A percentile compares a stretch with the other conserved stretches of the same genome.
These are phyloP conservation scores for Acleris literana DNA, from an alignment of 2,888 invertebrate genomes.

Conservation along the genomic window DNA sequence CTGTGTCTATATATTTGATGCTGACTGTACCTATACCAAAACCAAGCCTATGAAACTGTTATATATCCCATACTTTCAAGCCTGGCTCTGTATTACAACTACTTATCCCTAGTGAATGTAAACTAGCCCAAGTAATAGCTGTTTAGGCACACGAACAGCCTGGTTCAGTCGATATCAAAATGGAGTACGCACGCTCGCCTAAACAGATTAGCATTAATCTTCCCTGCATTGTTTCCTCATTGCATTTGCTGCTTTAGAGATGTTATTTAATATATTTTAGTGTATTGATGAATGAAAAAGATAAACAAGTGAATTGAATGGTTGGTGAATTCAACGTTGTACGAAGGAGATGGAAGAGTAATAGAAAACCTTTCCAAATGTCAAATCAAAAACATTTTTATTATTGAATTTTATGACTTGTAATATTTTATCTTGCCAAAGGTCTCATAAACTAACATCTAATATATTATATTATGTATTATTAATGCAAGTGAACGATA, in stretches of 20 bases:
- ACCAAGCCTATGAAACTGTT: not conserved
- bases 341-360: not conserved
- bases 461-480: no score
- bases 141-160: conserved; percentile 35
- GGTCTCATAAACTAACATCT: no score
- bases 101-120: conserved; percentile 43
- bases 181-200: conserved; percentile 35
- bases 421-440: no score
- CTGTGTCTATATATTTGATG: no score
- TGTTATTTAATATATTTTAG: conserved; percentile 27
- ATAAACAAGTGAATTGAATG: not conserved
- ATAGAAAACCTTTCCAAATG: not conserved
- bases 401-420: no score
- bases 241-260: conserved; percentile 25
- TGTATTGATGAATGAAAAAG: conserved; percentile 14
- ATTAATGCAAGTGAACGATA: no score
- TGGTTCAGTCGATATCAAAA: conserved; percentile 35
- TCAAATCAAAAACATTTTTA: not conserved
- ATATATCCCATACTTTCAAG: conserved; percentile 13
- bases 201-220: conserved; percentile 36
- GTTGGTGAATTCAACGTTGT: not conserved
- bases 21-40: no score
- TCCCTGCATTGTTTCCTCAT: conserved; percentile 34
- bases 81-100: conserved; percentile 30
- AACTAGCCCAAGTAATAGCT: conserved; percentile 42